Evolutionary conservation across 2,113 vertebrate species (phyloP), one percentile per base, ranked within the genome.

Genomic region (Ia io): DNA sequence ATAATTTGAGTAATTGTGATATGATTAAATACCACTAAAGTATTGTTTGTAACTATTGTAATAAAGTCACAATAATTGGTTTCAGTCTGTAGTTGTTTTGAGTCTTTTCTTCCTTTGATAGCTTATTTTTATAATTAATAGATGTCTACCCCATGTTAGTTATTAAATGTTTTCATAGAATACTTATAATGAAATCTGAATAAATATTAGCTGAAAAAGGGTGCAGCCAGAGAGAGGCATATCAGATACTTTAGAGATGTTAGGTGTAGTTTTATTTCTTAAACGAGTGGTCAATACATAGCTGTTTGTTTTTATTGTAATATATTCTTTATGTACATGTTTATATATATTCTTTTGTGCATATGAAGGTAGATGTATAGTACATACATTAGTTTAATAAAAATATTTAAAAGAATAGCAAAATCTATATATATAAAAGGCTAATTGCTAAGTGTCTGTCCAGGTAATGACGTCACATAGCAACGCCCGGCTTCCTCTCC

Each of bases 1-100:
- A 97, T 98, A 98, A 97, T 98, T 98, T 98, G 97, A 98, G 96
- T 97, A 98, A 98, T 95, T 98, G 98, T 98, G 98, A 97, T 97
- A 97, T 98, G 97, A 97, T 98, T 97, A 91, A 97, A 97, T 97
- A 98, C 97, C 95, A 97, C 97, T 98, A 98, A 98, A 98, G 98
- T 97, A 95, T 96, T 97, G 91, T 98, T 98, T 98, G 97, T 98
- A 98, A 98, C 94, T 97, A 96, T 97, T 98, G 97, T 98, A 98
- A 98, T 98, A 98, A 98, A 97, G 90, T 94, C 93, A 92, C 47
- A 95, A 96, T 98, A 98, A 98, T 93, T 97, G 79, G 51, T 93
- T 96, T 97, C 63, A 95, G 85, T 86, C 63, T 63, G 16, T 73
- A 49, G 73, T 91, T 96, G 93, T 97, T 96, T 80, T 78, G 7